Evolutionary conservation across 2,113 vertebrate species (phyloP), one percentile per base, ranked within the genome.

Genomic region (Sebastes schlegelii): DNA sequence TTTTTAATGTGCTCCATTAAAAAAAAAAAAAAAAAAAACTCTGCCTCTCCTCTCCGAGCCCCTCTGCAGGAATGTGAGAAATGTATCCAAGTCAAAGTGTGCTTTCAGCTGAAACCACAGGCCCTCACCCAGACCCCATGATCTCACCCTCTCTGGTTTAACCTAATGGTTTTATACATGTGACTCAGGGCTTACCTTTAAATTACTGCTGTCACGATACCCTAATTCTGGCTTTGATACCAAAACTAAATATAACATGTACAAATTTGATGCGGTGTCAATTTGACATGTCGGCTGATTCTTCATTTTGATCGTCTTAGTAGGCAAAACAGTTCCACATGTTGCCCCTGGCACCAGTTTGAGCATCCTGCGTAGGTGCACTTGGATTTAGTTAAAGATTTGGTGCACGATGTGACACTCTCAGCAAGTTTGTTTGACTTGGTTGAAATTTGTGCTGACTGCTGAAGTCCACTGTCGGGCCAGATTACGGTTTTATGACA

Each of bases 31-130:
- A 34, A 34, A 83, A 61, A 75, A 4, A 34, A 34, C 12, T 43
- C 48, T 45, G 65, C 13, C 45, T 80, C 57, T 87, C 72, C 42
- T 64, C 70, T 73, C 34, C 9, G 45, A 87, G 61, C 64, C 74
- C 46, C 54, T 75, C n/a, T 57, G 66, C 13, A 89, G 84, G 91
- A 92, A 92, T 91, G 80, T 79, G 55, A 92, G 78, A 90, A 86
- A 92, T 82, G 48, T 80, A 64, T 84, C 69, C 58, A 63, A 87
- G 86, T 88, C 49, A 83, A 87, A 89, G 57, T 79, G 54, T 52
- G 82, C 74, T 75, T 83, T 90, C 57, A 86, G 75, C 66, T 74
- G n/a, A 85, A 79, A 60, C 74, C 80, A 77, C 77, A 74, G 64
- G 67, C 79, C 61, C 60, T 71, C 46, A 80, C 43, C 63, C 85